These are phyloP conservation scores for Paracentrotus lividus DNA, from an alignment of 53 echinoderm and acorn worm species.

Conservation along the genomic window DNA sequence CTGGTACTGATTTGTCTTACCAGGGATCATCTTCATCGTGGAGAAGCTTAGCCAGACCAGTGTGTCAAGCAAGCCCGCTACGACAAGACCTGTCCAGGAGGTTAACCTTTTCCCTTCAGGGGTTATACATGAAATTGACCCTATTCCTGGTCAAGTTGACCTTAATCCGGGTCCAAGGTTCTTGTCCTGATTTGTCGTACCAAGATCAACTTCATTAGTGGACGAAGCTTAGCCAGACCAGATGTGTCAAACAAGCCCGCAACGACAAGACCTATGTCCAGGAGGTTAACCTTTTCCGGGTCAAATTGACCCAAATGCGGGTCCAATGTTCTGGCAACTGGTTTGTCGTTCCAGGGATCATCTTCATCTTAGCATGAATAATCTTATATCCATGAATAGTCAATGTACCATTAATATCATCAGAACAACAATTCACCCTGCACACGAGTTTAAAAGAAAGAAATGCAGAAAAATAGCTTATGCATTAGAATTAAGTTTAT, in stretches of 20 bases:
- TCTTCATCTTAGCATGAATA: too few species aligned
- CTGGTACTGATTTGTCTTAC: slow-evolving; percentile 86
- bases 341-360: too few species aligned
- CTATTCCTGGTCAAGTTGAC: too few species aligned
- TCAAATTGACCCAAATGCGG: too few species aligned
- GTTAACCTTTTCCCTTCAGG: slow-evolving; percentile 87
- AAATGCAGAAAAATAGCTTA: too few species aligned
- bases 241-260: slow-evolving; percentile 79
- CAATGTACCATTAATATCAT: too few species aligned
- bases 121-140: slow-evolving; percentile 78
- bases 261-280: slow-evolving; percentile 92
- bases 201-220: slow-evolving; percentile 81
- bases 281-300: slow-evolving; percentile 87
- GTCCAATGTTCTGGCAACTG: too few species aligned
- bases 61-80: slow-evolving; percentile 80
- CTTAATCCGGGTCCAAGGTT: too few species aligned
- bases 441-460: too few species aligned
- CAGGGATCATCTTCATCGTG: slow-evolving; percentile 81
- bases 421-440: too few species aligned
- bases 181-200: slow-evolving; percentile 87
- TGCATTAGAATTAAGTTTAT: too few species aligned
- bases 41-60: slow-evolving; percentile 87
- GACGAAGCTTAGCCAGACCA: slow-evolving; percentile 85
- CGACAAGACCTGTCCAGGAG: slow-evolving; percentile 92
- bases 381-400: too few species aligned